Base-by-base conservation (phyloP, 2,888 invertebrate species). In the Augiades crinisus region DNA sequence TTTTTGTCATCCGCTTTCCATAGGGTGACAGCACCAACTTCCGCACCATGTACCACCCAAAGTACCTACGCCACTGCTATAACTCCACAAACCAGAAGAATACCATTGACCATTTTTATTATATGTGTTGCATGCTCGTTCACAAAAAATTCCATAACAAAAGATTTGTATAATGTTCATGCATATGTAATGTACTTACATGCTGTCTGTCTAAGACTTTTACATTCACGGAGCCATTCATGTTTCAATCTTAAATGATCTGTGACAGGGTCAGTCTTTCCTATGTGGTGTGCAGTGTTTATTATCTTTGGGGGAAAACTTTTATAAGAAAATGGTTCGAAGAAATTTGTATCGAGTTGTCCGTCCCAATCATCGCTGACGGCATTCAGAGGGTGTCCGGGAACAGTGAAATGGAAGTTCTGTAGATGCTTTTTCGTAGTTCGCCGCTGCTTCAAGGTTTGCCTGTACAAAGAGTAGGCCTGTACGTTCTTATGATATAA, bases 291-390 rank as follows among this genome's bases (percentile, higher is more conserved):
- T 13, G 81, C 56, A 5, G 54, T 55, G 6, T 78, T 70, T 46
- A 88, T 71, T 33, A 83, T 72, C 59, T 75, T 78, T 1, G 90
- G 88, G 34, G 72, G 60, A 10, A 77, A 60, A 59, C 81, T 78
- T 58, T 71, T 82, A 54, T 82, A 78, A 6, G 72, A 58, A 53
- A 88, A 78, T 21, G 64, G 64, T 60, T 88, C 81, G 63, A 85
- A 88, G 53, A 75, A 87, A 7, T 76, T 73, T 0, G 70, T 56
- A 8, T 67, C 67, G 0, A 87, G 64, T 3, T 73, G 73, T 2
- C 89, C 89, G 47, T 85, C 79, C 83, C 86, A 89, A 7, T 79
- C 70, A 0, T 80, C 72, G 36, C 63, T 67, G 34, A 86, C 86
- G 6, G 61, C 59, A 21, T 78, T 75, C 3, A 81, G 46, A 0